Evolutionary conservation across 2,888 invertebrate species (phyloP), one percentile per base, ranked within the genome.

Genomic region (Cetonia aurata): DNA sequence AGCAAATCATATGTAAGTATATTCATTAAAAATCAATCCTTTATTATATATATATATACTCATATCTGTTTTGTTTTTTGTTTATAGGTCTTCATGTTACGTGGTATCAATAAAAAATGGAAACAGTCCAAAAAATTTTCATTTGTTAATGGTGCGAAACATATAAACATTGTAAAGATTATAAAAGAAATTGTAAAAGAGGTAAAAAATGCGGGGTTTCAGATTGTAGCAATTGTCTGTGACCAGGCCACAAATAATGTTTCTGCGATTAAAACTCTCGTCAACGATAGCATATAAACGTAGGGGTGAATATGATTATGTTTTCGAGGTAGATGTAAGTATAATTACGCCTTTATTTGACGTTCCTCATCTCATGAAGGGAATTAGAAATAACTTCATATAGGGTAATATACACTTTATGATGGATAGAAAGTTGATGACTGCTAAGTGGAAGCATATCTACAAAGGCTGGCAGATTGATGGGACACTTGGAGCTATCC

Each of bases 201-300:
- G 13, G 37, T 72, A 6, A 59, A 70, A 33, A 12, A 10, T n/a
- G 48, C 62, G 17, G 69, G 71, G 0, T 33, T 76, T 12, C 65
- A 25, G 9, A 68, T 74, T 13, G 15, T 72, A 9, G 73, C 73
- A 0, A 72, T 70, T 2, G 65, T 74, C 12, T 75, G 74, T 62
- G 74, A 75, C 52, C 75, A 75, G 66, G 73, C 71, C 2, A 10
- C 71, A 8, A 67, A 55, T 19, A 67, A 67, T 67, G 56, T 56
- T 13, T 42, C 46, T 13, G 67, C 67, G 12, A 67, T 56, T 25
- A 67, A 67, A 31, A n/a, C n/a, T 10, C 15, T 56, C 8, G 13
- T 67, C 9, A 10, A 53, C 8, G 44, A 44, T 3, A 19, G n/a
- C 41, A 8, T 66, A 37, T 9, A 8, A 19, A 15, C 13, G 48